phyloP scores from a whole-genome alignment of 30 jellyfish, hydroid and myxozoan genomes.

The Phacellophora camtschatica region DNA sequence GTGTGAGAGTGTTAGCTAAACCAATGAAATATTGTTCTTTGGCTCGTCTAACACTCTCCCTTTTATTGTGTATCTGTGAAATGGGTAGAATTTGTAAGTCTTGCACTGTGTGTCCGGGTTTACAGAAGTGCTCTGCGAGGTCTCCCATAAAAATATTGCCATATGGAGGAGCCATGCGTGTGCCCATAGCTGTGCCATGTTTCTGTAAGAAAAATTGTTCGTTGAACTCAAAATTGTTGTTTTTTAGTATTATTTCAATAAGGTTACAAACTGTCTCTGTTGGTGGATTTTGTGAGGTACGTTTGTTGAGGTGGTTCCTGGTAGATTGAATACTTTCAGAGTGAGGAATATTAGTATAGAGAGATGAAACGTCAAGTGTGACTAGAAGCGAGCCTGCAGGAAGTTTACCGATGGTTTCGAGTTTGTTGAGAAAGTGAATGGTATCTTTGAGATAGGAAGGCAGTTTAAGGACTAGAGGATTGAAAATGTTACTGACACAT shows the following conservation, averaged over 20 bases:
- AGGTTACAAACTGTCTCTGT: constrained; percentile 9
- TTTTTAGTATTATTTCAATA: not conserved
- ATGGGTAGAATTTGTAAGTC: no score
- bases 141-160: not conserved
- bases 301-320: not conserved
- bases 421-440: not conserved
- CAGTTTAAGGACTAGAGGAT: not conserved
- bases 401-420: not conserved
- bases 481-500: constrained; percentile 16
- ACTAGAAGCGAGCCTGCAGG: not conserved
- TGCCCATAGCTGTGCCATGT: constrained; percentile 13
- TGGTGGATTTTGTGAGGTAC: not conserved
- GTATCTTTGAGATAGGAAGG: constrained; percentile 12
- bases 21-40: no score
- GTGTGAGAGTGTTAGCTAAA: no score
- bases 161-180: not conserved
- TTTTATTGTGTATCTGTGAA: no score
- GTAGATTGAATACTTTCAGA: not conserved
- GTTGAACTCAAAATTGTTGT: constrained; percentile 21
- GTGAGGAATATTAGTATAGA: no score
- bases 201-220: not conserved
- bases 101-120: no score
- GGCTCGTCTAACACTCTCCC: no score
- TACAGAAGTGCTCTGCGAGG: no score
- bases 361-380: not conserved